These are phyloP conservation scores for Rhynchonycteris naso DNA, from an alignment of 2,797 vertebrate species.

Conservation along the genomic window DNA sequence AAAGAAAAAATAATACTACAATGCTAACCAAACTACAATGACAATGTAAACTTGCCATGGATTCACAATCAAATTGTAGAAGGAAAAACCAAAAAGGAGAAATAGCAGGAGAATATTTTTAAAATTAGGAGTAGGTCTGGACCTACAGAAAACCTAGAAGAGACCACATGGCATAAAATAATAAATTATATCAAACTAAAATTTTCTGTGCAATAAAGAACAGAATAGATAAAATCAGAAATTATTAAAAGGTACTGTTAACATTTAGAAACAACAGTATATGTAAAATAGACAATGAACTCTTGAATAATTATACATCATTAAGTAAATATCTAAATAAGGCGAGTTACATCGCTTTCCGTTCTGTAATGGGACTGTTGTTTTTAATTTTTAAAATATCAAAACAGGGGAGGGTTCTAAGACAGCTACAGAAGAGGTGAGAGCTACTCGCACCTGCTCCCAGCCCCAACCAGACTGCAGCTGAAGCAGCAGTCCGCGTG, in stretches of 20 bases:
- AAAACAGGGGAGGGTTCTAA: no score
- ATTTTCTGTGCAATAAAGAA: no score
- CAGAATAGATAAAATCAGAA: not conserved
- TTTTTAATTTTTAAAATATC: constrained; percentile 10
- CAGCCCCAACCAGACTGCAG: no score
- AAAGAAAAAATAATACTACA: not conserved
- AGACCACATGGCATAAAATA: not conserved
- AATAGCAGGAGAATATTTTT: not conserved
- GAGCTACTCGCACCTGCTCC: no score
- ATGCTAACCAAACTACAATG: not conserved
- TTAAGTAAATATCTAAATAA: not conserved
- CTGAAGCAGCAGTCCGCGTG: no score
- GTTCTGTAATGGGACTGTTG: not conserved
- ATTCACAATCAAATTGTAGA: not conserved
- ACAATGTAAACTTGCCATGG: not conserved
- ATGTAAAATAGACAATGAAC: not conserved
- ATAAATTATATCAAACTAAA: not conserved
- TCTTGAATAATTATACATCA: not conserved
- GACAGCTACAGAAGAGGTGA: no score
- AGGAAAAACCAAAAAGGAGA: not conserved
- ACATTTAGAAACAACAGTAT: not conserved
- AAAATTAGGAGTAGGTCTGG: not conserved
- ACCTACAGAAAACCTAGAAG: not conserved
- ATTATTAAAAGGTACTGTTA: not conserved
- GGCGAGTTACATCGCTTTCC: not conserved